Conservation (phyloP, 2,888 invertebrate species). For the Tenthredo mesomela region DNA sequence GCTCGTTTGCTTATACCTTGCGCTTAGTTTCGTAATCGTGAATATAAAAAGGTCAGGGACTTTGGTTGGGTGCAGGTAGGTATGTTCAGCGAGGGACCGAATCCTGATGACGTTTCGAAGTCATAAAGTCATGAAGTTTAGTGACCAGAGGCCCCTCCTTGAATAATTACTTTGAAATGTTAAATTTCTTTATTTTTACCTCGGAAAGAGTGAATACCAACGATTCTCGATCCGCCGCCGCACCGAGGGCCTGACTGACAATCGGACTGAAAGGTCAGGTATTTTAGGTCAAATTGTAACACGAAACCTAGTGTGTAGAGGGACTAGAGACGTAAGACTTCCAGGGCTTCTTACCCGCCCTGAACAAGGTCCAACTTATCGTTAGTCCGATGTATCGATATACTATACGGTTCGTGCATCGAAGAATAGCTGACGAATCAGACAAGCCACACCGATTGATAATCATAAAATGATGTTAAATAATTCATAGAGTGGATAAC, state of each 20-base stretch:
- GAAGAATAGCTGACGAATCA: slow-evolving; percentile 8
- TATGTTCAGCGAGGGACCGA: not conserved
- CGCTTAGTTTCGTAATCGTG: not conserved
- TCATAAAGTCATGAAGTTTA: slow-evolving; percentile 5
- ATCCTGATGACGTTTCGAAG: slow-evolving; percentile 9
- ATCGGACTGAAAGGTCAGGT: slow-evolving; percentile 40
- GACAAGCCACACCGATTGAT: not conserved
- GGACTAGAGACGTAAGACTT: slow-evolving; percentile 6
- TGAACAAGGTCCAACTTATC: slow-evolving; percentile 6
- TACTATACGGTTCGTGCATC: not conserved
- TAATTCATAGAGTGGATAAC: not conserved
- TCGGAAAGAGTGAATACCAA: not conserved
- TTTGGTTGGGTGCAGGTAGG: not conserved
- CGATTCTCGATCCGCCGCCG: not conserved
- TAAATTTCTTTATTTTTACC: not conserved
- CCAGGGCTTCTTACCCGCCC: slow-evolving; percentile 43
- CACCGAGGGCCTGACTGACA: not conserved
- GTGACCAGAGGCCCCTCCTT: not conserved
- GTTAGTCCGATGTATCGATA: not conserved
- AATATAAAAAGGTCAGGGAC: slow-evolving; percentile 46
- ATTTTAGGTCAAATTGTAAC: slow-evolving; percentile 46
- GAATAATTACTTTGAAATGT: not conserved
- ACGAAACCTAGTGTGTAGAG: slow-evolving; percentile 42
- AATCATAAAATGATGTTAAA: not conserved
- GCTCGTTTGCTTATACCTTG: not conserved